Percentiles rank a stretch among this genome's conserved stretches.
These are phyloP conservation scores for Willowsia nigromaculata DNA, from an alignment of 2,888 invertebrate genomes.

Conservation along the genomic window DNA sequence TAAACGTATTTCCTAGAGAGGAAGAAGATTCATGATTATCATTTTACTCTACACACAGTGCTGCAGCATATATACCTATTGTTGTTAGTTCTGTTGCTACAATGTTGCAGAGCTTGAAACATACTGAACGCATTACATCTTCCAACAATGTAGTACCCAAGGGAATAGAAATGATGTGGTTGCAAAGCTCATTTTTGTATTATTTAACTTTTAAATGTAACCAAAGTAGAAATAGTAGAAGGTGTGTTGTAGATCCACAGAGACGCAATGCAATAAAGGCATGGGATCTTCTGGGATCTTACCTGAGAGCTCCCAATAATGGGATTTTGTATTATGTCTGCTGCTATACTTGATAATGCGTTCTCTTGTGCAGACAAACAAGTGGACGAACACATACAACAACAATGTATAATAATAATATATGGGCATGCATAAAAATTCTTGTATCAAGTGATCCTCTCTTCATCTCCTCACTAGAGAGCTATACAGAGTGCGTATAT, in stretches of 20 bases:
- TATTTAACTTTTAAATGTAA: constrained; percentile 20
- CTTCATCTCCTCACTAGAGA: too few species aligned
- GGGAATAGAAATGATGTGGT: background rate
- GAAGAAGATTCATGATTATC: background rate
- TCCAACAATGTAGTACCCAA: background rate
- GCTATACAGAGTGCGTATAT: too few species aligned
- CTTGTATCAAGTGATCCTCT: background rate
- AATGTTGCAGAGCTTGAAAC: background rate
- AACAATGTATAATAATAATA: too few species aligned
- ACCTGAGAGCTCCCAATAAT: background rate
- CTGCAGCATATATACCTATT: background rate
- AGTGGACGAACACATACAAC: background rate
- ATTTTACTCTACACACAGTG: background rate
- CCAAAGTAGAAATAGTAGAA: background rate
- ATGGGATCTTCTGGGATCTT: background rate
- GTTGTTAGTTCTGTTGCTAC: background rate
- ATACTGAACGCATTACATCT: too few species aligned
- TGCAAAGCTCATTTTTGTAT: background rate
- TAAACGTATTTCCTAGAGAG: background rate
- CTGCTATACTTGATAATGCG: background rate
- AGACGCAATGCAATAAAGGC: background rate
- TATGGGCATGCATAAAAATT: background rate
- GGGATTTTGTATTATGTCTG: background rate
- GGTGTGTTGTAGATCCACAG: background rate
- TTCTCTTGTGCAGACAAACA: background rate